phyloP scores from a whole-genome alignment of 1,140 invertebrate genomes.

The Nilaparvata lugens region DNA sequence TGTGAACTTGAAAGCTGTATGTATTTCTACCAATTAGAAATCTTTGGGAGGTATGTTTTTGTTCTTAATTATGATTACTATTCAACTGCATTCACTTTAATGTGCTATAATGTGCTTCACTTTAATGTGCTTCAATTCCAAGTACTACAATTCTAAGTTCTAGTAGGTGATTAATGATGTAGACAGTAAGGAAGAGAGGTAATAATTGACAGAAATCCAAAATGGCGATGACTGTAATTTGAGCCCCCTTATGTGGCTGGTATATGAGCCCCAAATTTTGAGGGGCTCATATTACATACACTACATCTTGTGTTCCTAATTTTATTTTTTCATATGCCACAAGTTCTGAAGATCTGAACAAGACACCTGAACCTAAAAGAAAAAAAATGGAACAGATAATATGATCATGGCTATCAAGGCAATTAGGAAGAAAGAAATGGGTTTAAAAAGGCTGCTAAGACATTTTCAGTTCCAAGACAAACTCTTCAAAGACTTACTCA shows the following conservation, averaged over 20 bases:
- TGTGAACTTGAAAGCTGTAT: background rate
- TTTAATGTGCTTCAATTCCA: background rate
- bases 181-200: background rate
- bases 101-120: background rate
- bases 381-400: background rate
- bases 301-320: background rate
- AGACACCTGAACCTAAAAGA: background rate
- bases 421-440: background rate
- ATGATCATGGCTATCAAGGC: background rate
- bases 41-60: background rate
- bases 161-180: background rate
- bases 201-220: background rate
- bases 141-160: background rate
- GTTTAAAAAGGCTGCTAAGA: background rate
- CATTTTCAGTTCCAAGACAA: background rate
- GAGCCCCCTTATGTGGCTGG: background rate
- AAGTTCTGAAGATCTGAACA: background rate
- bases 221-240: background rate
- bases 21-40: background rate
- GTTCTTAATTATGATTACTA: background rate
- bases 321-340: background rate
- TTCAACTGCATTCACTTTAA: background rate
- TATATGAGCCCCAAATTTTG: background rate
- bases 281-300: background rate
- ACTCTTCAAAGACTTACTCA: background rate